Percentiles rank a stretch among this genome's conserved stretches.
Conservation (phyloP, 2,113 vertebrate genomes). For the Heterochromis multidens region DNA sequence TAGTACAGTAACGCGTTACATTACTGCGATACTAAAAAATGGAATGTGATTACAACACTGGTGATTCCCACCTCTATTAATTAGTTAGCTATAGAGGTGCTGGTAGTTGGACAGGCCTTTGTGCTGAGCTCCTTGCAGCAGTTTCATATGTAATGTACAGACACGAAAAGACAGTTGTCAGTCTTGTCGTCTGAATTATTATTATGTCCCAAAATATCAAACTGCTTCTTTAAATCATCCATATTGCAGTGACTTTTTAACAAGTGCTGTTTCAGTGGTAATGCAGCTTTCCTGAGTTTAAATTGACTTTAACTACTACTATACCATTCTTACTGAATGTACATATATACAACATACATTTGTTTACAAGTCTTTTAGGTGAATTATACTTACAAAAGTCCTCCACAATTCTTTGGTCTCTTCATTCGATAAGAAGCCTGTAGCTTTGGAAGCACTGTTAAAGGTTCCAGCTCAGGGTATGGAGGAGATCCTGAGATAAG, state of each 20-base stretch:
- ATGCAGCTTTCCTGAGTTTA: neutral
- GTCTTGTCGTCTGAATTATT: neutral
- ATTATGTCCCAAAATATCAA: neutral
- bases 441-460: conserved; percentile 53
- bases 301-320: neutral
- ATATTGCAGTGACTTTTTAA: neutral
- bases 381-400: conserved; percentile 56
- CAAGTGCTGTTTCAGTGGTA: neutral
- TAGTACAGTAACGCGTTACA: no score
- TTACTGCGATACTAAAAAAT: no score
- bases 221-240: neutral
- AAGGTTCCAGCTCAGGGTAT: conserved; percentile 69
- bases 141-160: neutral
- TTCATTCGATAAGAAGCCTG: conserved; percentile 63
- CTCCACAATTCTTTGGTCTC: conserved; percentile 60
- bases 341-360: neutral
- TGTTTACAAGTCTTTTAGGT: neutral
- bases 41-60: no score
- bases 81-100: neutral
- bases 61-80: no score
- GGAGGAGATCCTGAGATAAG: conserved; percentile 61
- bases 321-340: neutral
- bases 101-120: neutral
- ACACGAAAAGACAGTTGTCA: neutral
- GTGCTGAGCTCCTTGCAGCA: neutral